Conservation (phyloP, 2,888 invertebrate genomes). For the Lasioglossum lativentre region DNA sequence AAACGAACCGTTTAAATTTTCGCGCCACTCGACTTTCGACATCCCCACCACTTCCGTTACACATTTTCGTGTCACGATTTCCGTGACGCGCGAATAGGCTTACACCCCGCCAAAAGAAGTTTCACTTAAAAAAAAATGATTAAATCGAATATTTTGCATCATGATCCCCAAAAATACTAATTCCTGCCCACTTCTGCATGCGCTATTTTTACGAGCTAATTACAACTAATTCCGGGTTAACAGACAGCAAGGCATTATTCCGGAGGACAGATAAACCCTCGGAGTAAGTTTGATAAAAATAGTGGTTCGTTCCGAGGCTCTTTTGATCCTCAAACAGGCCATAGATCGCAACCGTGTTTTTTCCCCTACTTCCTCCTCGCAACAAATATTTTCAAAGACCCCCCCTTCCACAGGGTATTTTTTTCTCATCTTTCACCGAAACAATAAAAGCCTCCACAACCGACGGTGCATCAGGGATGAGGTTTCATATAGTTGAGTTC, state of each 20-base stretch:
- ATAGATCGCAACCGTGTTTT: conserved; percentile 35
- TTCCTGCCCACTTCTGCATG: neutral
- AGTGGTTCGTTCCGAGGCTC: conserved; percentile 32
- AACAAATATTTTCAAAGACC: conserved; percentile 67
- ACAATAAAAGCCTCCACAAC: conserved; percentile 79
- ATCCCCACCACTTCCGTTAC: too few species aligned
- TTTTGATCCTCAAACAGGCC: conserved; percentile 50
- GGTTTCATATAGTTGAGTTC: conserved; percentile 79
- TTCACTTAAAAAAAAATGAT: neutral
- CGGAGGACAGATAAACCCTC: neutral
- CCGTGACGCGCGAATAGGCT: too few species aligned
- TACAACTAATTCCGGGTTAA: neutral
- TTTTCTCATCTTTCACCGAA: conserved; percentile 59
- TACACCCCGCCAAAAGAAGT: too few species aligned
- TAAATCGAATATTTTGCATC: neutral
- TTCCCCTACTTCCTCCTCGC: conserved; percentile 54
- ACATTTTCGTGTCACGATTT: too few species aligned
- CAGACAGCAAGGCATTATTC: neutral
- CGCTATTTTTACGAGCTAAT: conserved; percentile 18
- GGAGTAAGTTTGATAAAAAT: conserved; percentile 32
- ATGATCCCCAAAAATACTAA: neutral
- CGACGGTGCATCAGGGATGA: conserved; percentile 67
- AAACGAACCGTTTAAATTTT: too few species aligned
- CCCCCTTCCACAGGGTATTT: conserved; percentile 43
- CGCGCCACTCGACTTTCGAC: too few species aligned